Conservation (phyloP, 2,888 invertebrate species). For the Platerodrilus igneus region DNA sequence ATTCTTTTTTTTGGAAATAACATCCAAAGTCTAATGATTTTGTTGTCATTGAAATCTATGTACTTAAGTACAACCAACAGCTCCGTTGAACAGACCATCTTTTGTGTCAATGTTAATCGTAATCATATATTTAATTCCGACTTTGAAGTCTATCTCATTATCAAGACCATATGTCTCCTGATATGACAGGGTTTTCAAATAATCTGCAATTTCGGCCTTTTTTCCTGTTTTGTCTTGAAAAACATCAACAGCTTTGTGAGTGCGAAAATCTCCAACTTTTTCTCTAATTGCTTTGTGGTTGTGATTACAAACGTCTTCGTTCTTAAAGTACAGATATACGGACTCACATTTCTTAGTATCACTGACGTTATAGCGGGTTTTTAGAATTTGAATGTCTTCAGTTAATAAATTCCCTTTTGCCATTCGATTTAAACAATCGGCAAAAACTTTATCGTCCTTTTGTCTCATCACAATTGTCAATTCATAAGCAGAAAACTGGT, state of each 20-base stretch:
- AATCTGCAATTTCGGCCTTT: neutral
- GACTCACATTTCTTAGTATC: neutral
- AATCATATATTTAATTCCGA: constrained; percentile 6
- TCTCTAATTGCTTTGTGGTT: neutral
- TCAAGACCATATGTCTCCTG: neutral
- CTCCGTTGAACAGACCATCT: constrained; percentile 9
- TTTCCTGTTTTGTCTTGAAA: neutral
- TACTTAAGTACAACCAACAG: no score
- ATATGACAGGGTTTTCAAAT: neutral
- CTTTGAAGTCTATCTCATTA: neutral
- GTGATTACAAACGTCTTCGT: neutral
- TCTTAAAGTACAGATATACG: neutral
- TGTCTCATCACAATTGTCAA: constrained; percentile 10
- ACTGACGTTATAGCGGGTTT: neutral
- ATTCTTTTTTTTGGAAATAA: no score
- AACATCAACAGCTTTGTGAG: neutral
- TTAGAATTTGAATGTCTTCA: neutral
- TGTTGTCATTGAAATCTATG: no score
- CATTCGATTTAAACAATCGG: constrained; percentile 1
- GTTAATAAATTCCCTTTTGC: neutral
- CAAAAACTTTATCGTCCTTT: constrained; percentile 1
- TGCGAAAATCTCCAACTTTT: neutral
- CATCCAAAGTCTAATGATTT: no score
- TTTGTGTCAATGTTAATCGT: constrained; percentile 3
- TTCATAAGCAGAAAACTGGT: neutral